Conservation (phyloP, 2,113 vertebrate genomes). For the Nibea coibor region DNA sequence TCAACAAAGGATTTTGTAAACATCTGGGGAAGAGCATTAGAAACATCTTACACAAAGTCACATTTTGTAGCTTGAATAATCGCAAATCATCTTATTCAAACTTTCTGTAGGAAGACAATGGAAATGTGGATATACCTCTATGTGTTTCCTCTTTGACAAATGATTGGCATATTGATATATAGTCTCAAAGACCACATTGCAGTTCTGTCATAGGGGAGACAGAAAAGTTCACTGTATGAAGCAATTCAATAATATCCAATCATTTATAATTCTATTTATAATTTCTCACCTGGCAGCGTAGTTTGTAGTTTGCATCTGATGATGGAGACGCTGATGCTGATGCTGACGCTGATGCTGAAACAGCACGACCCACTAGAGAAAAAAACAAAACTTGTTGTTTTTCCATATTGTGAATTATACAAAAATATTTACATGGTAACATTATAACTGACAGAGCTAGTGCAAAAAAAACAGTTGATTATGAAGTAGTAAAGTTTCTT, state of each 20-base stretch:
- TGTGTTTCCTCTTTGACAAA: neutral
- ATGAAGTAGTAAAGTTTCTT: no score
- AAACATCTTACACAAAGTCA: neutral
- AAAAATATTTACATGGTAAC: no score
- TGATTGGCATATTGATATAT: neutral
- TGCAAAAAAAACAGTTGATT: no score
- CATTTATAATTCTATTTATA: neutral
- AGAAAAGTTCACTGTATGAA: neutral
- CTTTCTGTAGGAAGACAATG: neutral
- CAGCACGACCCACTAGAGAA: neutral
- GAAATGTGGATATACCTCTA: constrained; percentile 12
- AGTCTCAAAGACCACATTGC: accelerated
- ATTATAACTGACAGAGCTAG: no score
- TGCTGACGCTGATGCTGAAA: no score
- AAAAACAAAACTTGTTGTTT: neutral
- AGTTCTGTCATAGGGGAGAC: constrained; percentile 42
- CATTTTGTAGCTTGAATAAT: neutral
- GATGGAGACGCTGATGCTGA: no score
- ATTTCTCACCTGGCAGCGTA: constrained; percentile 64
- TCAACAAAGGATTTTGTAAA: neutral
- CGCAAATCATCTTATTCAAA: neutral
- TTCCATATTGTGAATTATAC: neutral
- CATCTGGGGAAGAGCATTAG: constrained; percentile 28
- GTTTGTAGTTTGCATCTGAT: neutral
- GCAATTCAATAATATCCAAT: neutral